phyloP scores from a whole-genome alignment of 1,140 invertebrate genomes.

The Calliphora vicina region DNA sequence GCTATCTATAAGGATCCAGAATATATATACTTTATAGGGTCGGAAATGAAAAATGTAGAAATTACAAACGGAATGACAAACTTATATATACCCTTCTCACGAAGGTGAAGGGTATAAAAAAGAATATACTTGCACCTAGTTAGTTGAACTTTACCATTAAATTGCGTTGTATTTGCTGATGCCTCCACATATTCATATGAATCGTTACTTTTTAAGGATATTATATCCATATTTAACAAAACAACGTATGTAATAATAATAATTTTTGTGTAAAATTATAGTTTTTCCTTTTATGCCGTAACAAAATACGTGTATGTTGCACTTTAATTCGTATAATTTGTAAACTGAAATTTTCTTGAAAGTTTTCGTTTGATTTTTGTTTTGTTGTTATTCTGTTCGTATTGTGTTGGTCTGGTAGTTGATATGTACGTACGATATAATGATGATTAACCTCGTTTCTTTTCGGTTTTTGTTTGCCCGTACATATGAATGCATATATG shows the following conservation, averaged over 20 bases:
- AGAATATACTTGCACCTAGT: no score
- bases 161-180: not conserved
- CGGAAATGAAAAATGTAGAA: no score
- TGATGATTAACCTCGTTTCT: slow-evolving; percentile 20
- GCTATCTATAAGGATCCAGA: no score
- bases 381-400: not conserved
- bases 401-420: not conserved
- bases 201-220: not conserved
- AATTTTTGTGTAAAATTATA: not conserved
- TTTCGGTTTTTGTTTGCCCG: not conserved
- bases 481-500: no score
- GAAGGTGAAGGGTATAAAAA: no score
- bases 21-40: no score
- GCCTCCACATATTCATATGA: slow-evolving; percentile 8
- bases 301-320: not conserved
- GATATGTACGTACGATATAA: not conserved
- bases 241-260: no score
- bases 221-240: slow-evolving; percentile 13
- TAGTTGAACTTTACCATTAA: not conserved
- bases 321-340: not conserved
- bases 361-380: not conserved
- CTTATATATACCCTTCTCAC: no score
- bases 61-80: no score
- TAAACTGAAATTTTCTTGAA: not conserved
- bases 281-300: not conserved